Evolutionary conservation across 2,113 vertebrate genomes (phyloP), one percentile per base, ranked within the genome.

Genomic region (Callipepla squamata): DNA sequence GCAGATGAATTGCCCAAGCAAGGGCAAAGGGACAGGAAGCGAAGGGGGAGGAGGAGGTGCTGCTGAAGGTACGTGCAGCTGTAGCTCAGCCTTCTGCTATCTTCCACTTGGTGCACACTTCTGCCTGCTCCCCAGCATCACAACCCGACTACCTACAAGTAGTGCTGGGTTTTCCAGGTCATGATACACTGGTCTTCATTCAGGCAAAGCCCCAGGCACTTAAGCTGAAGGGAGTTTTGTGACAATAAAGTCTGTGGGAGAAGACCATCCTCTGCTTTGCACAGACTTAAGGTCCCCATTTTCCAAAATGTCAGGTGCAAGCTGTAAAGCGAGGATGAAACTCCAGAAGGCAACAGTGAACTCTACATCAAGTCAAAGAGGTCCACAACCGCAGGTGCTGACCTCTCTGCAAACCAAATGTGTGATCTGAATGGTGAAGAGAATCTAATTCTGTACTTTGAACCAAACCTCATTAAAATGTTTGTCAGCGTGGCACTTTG

Each of bases 1-100:
- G 89, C 66, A 93, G 78, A 92, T 48, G 42, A 95, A 94, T 97
- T 96, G 94, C 94, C 93, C 90, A 96, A 96, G 90, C 90, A 96
- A 97, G 93, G 92, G 93, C 93, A 96, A 96, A 97, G 93, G 95
- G 91, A 94, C 95, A 92, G 91, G 95, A 94, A 94, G 87, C 8
- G 6, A 75, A 75, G 89, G 72, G 95, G 95, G 94, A 80, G 93
- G 94, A 94, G 65, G 80, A 91, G 88, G 65, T 82, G 84, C 87
- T 92, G 85, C 85, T 89, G 75, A 93, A 94, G 93, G 93, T 80
- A 94, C 68, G 85, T 70, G 85, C 87, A 93, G 89, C 75, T 3
- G 17, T n/a, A 48, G 70, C 45, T 80, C 3, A 87, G 93, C 72
- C 84, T 47, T 85, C 58, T 68, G 63, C 58, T 92, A 53, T 67